Base-by-base conservation (phyloP, 2,888 invertebrate species). In the Ligdia adustata region DNA sequence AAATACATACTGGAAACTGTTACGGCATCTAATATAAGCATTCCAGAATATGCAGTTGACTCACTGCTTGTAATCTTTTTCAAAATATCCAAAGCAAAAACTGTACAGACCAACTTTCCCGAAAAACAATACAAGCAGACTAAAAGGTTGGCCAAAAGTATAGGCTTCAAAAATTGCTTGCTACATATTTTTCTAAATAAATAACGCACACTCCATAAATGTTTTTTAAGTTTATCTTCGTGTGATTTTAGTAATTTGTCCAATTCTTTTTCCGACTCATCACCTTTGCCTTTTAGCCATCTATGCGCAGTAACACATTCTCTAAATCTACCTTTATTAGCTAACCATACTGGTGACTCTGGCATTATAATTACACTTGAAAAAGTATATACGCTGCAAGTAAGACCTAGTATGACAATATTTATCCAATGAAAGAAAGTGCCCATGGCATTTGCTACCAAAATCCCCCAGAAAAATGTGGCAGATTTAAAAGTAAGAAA, bases 81-180 rank as follows among this genome's bases (percentile, higher is more conserved):
- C n/a, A 75, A 52, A n/a, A 79, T 66, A 46, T 76, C 77, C 22
- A 77, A 49, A 3, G 72, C 72, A 20, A 71, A 79, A 0, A 73
- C 41, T 3, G 66, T 59, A 43, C 62, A 72, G 0, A 74, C 55
- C 5, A 73, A 29, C 60, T 79, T 79, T 0, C 79, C 79, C 2
- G 65, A 64, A 9, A 57, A 63, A 20, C 57, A 7, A 33, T 65
- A 59, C 3, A 68, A 46, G 4, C 37, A 45, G 2, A 56, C 49
- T 1, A 64, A 52, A 2, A 61, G 13, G 9, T 49, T 1, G 0
- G 62, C 48, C 9, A 77, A 16, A 1, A 56, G 26, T 2, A 64
- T 34, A 0, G 75, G 75, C 34, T 69, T 72, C 9, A 69, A 66
- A 47, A 75, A 69, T 14, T 56, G 20, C 9, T 22, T 39, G 5